Evolutionary conservation across 1,140 invertebrate species (phyloP), one percentile per base, ranked within the genome.

Genomic region (Mycetomoellerius zeteki): DNA sequence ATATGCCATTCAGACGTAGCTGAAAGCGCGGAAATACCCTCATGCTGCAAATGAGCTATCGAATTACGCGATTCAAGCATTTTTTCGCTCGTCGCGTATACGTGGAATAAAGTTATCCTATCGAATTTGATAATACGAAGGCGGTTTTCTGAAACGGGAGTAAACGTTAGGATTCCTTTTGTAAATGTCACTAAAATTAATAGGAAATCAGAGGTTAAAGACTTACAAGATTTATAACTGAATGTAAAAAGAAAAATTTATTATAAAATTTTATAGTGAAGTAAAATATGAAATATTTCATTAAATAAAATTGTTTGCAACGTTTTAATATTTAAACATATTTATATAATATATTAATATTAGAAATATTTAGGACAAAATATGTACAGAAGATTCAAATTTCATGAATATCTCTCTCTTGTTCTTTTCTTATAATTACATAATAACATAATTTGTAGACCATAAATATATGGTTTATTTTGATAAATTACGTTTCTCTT

Each of bases 1-100:
- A 90, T 85, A 87, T 78, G 86, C 81, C 86, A 88, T 90, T 90
- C 90, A 77, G 85, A 88, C 71, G 75, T 90, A 89, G 43, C 78
- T 85, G 73, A 88, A 90, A 76, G 84, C 84, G 72, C 86, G 88
- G 56, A 65, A 81, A 89, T 89, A 89, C 80, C 87, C 81, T 81
- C 71, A 86, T 81, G 52, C 84, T 89, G 88, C 71, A 76, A 89
- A 89, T 86, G 84, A 89, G 84, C 88, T 89, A 89, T 89, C 71
- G 37, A 72, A 56, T 89, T 72, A 89, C 58, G 58, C 67, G 67
- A 76, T 82, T 75, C n/a, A 58, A 77, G 58, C 47, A 86, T 73
- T 86, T 89, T 88, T 86, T 78, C 14, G 10, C 33, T 78, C 58
- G 62, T 60, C 69, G 43, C 37, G 10, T n/a, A 30, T 47, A 47